Evolutionary conservation across 2,113 vertebrate genomes (phyloP).

Genomic region (Malurus melanocephalus): DNA sequence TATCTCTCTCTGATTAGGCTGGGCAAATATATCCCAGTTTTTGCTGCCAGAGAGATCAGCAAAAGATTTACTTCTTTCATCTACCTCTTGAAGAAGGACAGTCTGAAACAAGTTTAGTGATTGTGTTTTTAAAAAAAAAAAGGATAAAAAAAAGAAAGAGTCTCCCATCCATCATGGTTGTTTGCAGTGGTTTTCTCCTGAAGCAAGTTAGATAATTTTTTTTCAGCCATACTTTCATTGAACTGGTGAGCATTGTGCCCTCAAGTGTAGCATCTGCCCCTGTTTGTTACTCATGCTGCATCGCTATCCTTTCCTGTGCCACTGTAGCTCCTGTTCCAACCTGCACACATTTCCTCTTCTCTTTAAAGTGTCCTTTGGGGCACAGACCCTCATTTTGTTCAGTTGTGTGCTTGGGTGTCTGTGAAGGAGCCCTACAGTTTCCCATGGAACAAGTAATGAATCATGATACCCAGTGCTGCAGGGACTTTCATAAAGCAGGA

Average conservation of each 20-base stretch:
- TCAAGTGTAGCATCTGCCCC: background rate
- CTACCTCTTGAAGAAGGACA: background rate
- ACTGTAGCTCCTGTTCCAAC: background rate
- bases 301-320: background rate
- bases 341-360: background rate
- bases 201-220: background rate
- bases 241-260: background rate
- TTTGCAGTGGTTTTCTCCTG: background rate
- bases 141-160: rapidly evolving
- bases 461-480: background rate
- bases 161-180: background rate
- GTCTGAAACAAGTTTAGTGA: background rate
- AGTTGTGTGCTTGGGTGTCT: rapidly evolving
- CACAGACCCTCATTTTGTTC: background rate
- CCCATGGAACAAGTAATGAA: background rate
- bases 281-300: background rate
- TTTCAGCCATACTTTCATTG: background rate
- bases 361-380: background rate
- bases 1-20: background rate
- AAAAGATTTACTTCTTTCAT: slow-evolving; percentile 22
- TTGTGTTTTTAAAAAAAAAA: background rate
- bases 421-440: background rate
- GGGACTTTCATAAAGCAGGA: background rate
- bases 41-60: background rate
- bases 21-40: background rate